Conservation (phyloP, 1,140 invertebrate species). For the Antheraea mylitta region DNA sequence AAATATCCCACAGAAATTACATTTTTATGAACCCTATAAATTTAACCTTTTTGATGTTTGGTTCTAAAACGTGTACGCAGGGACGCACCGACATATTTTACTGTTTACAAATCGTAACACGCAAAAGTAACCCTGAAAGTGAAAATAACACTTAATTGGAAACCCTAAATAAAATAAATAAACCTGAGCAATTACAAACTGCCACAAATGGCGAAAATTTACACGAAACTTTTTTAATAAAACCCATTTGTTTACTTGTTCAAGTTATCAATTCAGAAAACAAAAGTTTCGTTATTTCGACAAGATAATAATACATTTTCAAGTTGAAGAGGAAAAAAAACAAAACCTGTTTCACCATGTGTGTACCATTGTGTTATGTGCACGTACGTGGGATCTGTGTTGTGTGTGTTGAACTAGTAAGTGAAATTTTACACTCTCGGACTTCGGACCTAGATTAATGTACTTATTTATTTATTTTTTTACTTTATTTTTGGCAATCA, state of each 20-base stretch:
- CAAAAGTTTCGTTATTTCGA: not conserved
- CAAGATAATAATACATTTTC: not conserved
- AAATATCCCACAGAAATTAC: not conserved
- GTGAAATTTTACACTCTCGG: no score
- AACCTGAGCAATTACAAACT: slow-evolving; percentile 1
- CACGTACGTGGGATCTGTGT: no score
- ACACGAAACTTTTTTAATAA: not conserved
- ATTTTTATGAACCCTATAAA: not conserved
- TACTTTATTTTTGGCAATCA: no score
- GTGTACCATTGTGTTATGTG: no score
- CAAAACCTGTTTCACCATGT: no score
- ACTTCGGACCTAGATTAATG: no score
- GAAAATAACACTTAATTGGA: not conserved
- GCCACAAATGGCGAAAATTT: not conserved
- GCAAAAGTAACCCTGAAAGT: not conserved
- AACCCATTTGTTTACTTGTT: not conserved
- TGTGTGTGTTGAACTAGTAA: no score
- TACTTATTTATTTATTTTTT: no score
- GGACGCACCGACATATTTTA: not conserved
- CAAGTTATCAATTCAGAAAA: not conserved
- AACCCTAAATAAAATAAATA: not conserved
- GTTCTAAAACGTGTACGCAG: not conserved
- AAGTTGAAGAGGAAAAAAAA: no score
- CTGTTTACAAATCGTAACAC: not conserved
- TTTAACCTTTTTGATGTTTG: not conserved